phyloP scores from a whole-genome alignment of 2,888 invertebrate genomes.

The Atherix ibis region DNA sequence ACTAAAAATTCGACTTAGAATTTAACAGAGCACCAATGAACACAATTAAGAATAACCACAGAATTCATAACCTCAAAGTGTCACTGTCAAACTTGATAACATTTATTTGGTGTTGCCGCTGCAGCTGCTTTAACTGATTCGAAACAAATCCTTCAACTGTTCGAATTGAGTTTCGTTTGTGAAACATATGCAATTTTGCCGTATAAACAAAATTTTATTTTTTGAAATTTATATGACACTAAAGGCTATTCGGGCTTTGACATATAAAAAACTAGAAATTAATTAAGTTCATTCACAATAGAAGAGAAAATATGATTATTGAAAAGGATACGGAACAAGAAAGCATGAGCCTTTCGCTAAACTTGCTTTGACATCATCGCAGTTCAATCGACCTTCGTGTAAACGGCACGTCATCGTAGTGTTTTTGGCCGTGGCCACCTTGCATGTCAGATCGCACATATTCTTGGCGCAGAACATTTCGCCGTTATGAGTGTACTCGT shows the following conservation, averaged over 20 bases:
- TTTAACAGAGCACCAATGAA: not conserved
- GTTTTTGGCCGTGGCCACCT: slow-evolving; percentile 12
- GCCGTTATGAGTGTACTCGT: slow-evolving; percentile 62
- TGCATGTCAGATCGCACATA: slow-evolving; percentile 38
- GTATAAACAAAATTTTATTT: not conserved
- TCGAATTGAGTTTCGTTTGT: too few species aligned
- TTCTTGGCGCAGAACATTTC: slow-evolving; percentile 74
- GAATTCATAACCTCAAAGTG: not conserved
- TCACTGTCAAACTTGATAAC: too few species aligned
- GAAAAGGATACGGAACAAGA: slow-evolving; percentile 39
- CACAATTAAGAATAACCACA: not conserved
- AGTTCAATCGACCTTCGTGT: slow-evolving; percentile 30
- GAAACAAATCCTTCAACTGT: slow-evolving; percentile 2
- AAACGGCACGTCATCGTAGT: slow-evolving; percentile 18
- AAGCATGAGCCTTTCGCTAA: slow-evolving; percentile 31
- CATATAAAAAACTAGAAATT: too few species aligned
- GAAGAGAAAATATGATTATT: too few species aligned
- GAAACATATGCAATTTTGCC: slow-evolving; percentile 1
- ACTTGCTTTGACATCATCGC: slow-evolving; percentile 28
- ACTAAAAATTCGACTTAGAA: not conserved
- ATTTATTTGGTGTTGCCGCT: too few species aligned
- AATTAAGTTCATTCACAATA: too few species aligned
- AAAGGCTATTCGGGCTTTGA: too few species aligned
- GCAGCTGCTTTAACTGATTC: not conserved
- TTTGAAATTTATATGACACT: too few species aligned